These are phyloP conservation scores for Eupsilia transversa DNA, from an alignment of 2,888 invertebrate species.

Conservation along the genomic window DNA sequence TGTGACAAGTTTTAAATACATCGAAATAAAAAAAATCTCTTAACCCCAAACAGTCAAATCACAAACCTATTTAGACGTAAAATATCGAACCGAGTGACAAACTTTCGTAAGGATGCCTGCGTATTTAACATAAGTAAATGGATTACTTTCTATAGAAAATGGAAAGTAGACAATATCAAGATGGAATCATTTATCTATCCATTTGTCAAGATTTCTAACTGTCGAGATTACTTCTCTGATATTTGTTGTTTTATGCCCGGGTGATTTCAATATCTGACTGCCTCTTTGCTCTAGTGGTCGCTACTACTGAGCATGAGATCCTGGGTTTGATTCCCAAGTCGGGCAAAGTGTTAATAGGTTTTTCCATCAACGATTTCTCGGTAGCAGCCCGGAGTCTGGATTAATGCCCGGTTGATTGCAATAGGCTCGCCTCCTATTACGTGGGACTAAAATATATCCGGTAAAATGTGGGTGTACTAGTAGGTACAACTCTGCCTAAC, in stretches of 20 bases:
- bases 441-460: too few species aligned
- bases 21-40: neutral
- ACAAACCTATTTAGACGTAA: neutral
- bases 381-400: too few species aligned
- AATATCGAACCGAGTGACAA: neutral
- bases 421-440: too few species aligned
- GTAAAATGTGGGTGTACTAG: too few species aligned
- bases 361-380: too few species aligned
- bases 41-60: neutral
- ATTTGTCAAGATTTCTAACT: slow-evolving; percentile 46
- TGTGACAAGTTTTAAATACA: neutral
- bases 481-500: too few species aligned
- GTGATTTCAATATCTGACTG: neutral
- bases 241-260: slow-evolving; percentile 13
- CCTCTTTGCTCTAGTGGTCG: neutral
- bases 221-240: slow-evolving; percentile 16
- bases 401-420: too few species aligned
- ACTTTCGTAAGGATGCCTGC: slow-evolving; percentile 2
- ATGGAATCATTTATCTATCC: slow-evolving; percentile 38
- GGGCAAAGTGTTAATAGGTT: too few species aligned
- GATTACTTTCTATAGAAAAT: slow-evolving; percentile 47
- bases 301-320: too few species aligned
- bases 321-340: too few species aligned
- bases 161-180: slow-evolving; percentile 28
- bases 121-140: slow-evolving; percentile 15